These are phyloP conservation scores for Melanotaenia maccullochi DNA, from an alignment of 2,797 vertebrate species.

Conservation along the genomic window DNA sequence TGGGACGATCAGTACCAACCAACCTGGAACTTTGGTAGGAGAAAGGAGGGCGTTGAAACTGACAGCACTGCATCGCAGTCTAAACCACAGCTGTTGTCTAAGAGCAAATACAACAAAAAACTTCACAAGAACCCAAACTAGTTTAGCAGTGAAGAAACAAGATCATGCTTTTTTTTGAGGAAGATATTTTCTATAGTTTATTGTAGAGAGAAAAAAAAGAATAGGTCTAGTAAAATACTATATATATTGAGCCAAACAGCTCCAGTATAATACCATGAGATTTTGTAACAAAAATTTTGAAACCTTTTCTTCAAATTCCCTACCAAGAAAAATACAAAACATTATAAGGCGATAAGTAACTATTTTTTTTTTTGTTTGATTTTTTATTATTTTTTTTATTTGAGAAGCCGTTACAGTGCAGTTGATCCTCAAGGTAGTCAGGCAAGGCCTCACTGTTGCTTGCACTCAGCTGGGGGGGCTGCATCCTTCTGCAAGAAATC, in stretches of 20 bases:
- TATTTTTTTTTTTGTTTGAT: slow-evolving; percentile 87
- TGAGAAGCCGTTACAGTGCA: slow-evolving; percentile 96
- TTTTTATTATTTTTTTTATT: slow-evolving; percentile 79
- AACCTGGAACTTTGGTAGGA: slow-evolving; percentile 83
- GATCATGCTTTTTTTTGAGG: slow-evolving; percentile 85
- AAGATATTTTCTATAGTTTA: slow-evolving; percentile 71
- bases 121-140: slow-evolving; percentile 95
- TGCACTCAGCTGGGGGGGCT: slow-evolving; percentile 96
- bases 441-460: slow-evolving; percentile 95
- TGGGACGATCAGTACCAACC: slow-evolving; percentile 77
- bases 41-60: slow-evolving; percentile 60
- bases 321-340: slow-evolving; percentile 99
- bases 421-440: slow-evolving; percentile 92
- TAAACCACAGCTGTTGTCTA: slow-evolving; percentile 90
- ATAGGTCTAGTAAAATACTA: slow-evolving; percentile 93
- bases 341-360: slow-evolving; percentile 98
- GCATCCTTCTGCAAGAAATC: slow-evolving; percentile 92
- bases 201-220: slow-evolving; percentile 84
- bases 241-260: slow-evolving; percentile 87
- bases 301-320: slow-evolving; percentile 87
- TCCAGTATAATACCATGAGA: slow-evolving; percentile 83
- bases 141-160: slow-evolving; percentile 89
- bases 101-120: slow-evolving; percentile 89
- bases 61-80: slow-evolving; percentile 72
- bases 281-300: slow-evolving; percentile 90